Base-by-base conservation (phyloP, 2,113 vertebrate species). In the Capreolus pygargus region DNA sequence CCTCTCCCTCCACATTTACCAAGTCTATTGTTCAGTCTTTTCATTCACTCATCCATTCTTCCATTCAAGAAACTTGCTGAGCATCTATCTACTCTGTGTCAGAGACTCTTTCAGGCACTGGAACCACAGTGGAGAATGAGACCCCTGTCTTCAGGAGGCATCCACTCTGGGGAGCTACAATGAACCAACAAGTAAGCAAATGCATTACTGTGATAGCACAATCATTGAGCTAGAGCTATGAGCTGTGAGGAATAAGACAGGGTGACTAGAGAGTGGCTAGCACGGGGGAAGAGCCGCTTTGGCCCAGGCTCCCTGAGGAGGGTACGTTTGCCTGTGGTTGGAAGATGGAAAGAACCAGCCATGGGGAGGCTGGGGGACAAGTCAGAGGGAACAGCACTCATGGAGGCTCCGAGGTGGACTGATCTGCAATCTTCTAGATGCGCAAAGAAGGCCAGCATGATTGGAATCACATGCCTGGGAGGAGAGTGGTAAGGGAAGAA, bases 351-450 rank as follows among this genome's bases (percentile, higher is more conserved):
- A 19, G 54, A 55, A 19, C 15, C 19, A 15, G 28, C 52, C 55
- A 12, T 16, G 16, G 2, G 6, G n/a, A 79, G 1, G 11, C 70
- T 11, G 25, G 19, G 15, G 15, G 27, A 79, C 61, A 55, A 30
- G 50, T 54, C n/a, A 52, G 36, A 85, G 57, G n/a, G 57, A 64
- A 67, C 28, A 57, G 43, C 64, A 60, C 7, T 10, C 28, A 16
- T 10, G 13, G 54, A 52, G 87, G 7, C 39, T 21, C 28, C 0
- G 4, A 43, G 33, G 4, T 11, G 23, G 70, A 14, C 52, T 0
- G 1, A 8, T 7, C 2, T n/a, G 21, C 74, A 7, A 52, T 36
- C 43, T 45, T n/a, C 50, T 30, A 95, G 86, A 76, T 2, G 61
- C 21, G 43, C 25, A 1, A 39, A 67, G 28, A n/a, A 92, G 17